Percentiles rank a stretch among this genome's conserved stretches.
phyloP scores from a whole-genome alignment of 2,888 invertebrate species.

The Dione vanillae region DNA sequence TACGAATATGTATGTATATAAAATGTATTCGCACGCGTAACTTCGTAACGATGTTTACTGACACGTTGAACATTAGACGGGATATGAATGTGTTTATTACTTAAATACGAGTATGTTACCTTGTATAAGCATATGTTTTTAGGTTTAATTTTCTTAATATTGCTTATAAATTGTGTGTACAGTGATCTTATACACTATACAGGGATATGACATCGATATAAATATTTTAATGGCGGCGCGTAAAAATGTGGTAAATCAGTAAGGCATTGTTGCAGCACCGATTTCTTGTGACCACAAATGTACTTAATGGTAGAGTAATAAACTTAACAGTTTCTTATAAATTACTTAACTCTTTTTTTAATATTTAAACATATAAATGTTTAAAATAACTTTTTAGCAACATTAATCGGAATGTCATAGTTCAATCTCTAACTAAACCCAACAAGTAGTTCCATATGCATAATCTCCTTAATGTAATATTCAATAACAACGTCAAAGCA shows the following conservation, averaged over 20 bases:
- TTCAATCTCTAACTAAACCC: not conserved
- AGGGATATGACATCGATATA: too few species aligned
- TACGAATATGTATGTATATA: not conserved
- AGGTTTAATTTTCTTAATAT: too few species aligned
- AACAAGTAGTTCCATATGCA: not conserved
- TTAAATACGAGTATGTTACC: too few species aligned
- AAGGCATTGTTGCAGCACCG: too few species aligned
- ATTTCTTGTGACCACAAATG: not conserved
- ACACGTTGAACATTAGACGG: not conserved
- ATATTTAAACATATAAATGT: too few species aligned
- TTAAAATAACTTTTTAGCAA: not conserved
- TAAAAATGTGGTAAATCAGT: too few species aligned
- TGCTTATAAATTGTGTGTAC: too few species aligned
- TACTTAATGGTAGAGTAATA: not conserved
- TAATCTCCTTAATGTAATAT: not conserved
- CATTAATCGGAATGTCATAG: not conserved
- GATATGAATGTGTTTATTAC: too few species aligned
- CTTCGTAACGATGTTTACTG: not conserved
- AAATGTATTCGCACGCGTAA: not conserved
- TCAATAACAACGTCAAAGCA: not conserved
- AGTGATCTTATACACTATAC: too few species aligned
- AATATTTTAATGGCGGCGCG: not conserved
- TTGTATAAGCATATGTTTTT: too few species aligned
- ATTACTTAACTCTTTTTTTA: too few species aligned
- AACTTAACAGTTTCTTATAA: too few species aligned